Base-by-base conservation (phyloP, 2,113 vertebrate species). In the Trematomus loennbergii region DNA sequence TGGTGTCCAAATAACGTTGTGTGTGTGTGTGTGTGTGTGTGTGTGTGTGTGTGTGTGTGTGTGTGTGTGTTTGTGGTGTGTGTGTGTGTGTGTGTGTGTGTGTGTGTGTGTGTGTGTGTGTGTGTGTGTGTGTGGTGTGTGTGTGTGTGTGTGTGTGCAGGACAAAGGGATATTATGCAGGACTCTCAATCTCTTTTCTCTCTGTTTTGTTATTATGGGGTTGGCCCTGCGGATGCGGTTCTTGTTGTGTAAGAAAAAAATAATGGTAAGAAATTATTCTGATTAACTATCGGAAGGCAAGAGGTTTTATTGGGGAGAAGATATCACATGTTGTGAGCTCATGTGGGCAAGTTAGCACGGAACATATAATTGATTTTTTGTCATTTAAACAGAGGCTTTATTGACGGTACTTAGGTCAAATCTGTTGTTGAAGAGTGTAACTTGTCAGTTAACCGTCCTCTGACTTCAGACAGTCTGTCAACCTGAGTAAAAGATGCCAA, bases 101-200 rank as follows among this genome's bases (percentile, higher is more conserved):
- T 55, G 22, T 73, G 70, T 66, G 48, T 22, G 49, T 62, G 62
- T 48, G 64, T 72, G 59, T 69, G 69, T 64, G 49, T 29, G 60
- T 75, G 57, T 52, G 25, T 60, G 54, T 69, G 57, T 40, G 36
- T 54, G 58, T 79, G 36, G 16, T 70, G 50, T 58, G 59, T 69
- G 60, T 71, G 74, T 58, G 69, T 70, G 49, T 74, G 71, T 62
- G 59, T 46, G 59, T 72, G 57, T 57, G 62, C 69, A 80, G 76
- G 69, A 91, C 88, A 89, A 90, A 88, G 75, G 69, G 59, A 77
- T 65, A 81, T 69, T 81, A 62, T 65, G 29, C 54, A 40, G 64
- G 33, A 36, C 45, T 62, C 64, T 69, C 22, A 17, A 17, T 49
- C 20, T 64, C 13, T 57, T 63, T 29, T 53, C 33, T 62, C 18